Conservation (phyloP, 1,140 invertebrate species). For the Calephelis virginiensis region DNA sequence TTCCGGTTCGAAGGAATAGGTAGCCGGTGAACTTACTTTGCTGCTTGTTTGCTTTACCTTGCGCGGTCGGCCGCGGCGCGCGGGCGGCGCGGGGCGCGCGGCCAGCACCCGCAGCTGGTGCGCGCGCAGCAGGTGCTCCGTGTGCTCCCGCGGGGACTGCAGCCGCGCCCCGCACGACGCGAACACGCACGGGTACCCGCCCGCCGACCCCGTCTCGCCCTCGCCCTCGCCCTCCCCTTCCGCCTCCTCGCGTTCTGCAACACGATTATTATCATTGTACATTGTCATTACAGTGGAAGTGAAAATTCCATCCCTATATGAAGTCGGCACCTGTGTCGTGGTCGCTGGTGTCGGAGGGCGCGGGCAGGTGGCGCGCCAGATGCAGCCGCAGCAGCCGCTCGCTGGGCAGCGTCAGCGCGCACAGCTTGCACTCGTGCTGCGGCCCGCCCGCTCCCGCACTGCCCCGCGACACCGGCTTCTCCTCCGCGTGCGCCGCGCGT, state of each 20-base stretch:
- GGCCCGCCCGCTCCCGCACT: slow-evolving; percentile 31
- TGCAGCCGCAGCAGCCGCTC: slow-evolving; percentile 40
- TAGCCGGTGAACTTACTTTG: too few species aligned
- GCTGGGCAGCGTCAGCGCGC: slow-evolving; percentile 38
- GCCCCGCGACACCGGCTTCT: neutral
- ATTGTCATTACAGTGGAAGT: too few species aligned
- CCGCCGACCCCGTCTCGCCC: slow-evolving; percentile 20
- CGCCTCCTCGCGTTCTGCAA: too few species aligned
- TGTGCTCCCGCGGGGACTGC: slow-evolving; percentile 54
- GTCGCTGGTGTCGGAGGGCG: slow-evolving; percentile 3
- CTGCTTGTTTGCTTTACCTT: slow-evolving; percentile 33
- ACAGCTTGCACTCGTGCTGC: slow-evolving; percentile 38
- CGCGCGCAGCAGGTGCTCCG: slow-evolving; percentile 61
- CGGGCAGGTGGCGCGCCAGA: slow-evolving; percentile 28
- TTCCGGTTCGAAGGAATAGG: too few species aligned
- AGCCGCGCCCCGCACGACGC: slow-evolving; percentile 53
- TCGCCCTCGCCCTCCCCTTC: neutral
- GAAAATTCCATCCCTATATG: too few species aligned
- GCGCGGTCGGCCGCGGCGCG: slow-evolving; percentile 51
- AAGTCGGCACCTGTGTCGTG: neutral
- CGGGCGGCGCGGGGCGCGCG: slow-evolving; percentile 33
- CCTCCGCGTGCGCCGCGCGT: too few species aligned
- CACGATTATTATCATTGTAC: too few species aligned
- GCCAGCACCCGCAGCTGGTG: slow-evolving; percentile 64
- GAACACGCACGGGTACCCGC: slow-evolving; percentile 57